These are phyloP conservation scores for Psittacula echo DNA, from an alignment of 2,797 vertebrate species.

Conservation along the genomic window DNA sequence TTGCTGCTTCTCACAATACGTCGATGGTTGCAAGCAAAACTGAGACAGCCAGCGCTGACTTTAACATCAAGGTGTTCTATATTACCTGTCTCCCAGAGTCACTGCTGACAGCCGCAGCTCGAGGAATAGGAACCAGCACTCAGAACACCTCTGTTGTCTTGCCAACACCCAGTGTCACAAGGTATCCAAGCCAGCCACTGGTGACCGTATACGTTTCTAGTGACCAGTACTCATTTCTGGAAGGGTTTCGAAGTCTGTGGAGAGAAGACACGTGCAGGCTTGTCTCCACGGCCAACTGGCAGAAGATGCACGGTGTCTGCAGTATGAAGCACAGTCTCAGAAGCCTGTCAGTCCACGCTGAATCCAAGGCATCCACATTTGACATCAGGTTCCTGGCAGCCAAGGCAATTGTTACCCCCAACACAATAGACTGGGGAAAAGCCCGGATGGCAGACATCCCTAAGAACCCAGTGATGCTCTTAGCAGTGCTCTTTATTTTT, in stretches of 20 bases:
- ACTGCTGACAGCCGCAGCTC: constrained; percentile 35
- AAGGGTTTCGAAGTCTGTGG: constrained; percentile 47
- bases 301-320: constrained; percentile 72
- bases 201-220: constrained; percentile 65
- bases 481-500: constrained; percentile 63
- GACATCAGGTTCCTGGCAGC: constrained; percentile 66
- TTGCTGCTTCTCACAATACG: constrained; percentile 30
- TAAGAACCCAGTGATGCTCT: constrained; percentile 62
- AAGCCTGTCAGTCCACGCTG: fast-evolving
- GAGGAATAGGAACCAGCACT: not conserved
- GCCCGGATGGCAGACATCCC: not conserved
- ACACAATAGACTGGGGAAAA: constrained; percentile 51
- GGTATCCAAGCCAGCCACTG: not conserved
- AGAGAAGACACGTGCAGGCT: constrained; percentile 13
- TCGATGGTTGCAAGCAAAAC: not conserved
- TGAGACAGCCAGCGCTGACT: not conserved
- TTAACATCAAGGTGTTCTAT: constrained; percentile 17
- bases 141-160: constrained; percentile 44
- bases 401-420: constrained; percentile 62
- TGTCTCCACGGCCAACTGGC: constrained; percentile 62
- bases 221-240: constrained; percentile 67
- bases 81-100: constrained; percentile 67
- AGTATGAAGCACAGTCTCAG: not conserved
- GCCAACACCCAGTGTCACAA: not conserved
- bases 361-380: not conserved